phyloP scores from a whole-genome alignment of 2,113 vertebrate genomes.

The Blennius ocellaris region DNA sequence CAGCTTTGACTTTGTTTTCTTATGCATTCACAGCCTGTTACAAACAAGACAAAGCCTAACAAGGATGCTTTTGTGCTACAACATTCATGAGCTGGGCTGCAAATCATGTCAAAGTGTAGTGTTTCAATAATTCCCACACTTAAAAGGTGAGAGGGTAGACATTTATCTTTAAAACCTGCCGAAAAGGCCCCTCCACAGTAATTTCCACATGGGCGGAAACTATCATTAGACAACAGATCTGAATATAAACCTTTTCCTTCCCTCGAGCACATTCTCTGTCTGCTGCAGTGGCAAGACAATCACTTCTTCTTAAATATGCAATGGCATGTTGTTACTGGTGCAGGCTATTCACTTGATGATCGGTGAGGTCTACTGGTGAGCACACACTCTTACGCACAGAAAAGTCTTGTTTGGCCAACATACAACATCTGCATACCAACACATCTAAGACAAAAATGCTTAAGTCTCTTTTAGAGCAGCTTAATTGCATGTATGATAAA shows the following conservation, averaged over 20 bases:
- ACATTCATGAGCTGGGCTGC: conserved; percentile 1
- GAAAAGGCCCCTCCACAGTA: conserved; percentile 25
- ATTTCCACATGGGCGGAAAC: conserved; percentile 43
- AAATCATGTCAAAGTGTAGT: conserved; percentile 11
- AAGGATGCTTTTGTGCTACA: neutral
- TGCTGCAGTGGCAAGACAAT: conserved; percentile 52
- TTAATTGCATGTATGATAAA: conserved; percentile 20
- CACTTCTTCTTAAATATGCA: conserved; percentile 58
- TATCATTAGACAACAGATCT: conserved; percentile 52
- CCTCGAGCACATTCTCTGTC: conserved; percentile 71
- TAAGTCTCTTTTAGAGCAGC: neutral
- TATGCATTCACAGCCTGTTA: conserved; percentile 20
- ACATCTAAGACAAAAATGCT: neutral
- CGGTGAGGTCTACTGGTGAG: conserved; percentile 38
- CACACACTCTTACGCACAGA: conserved; percentile 16
- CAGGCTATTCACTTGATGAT: conserved; percentile 42
- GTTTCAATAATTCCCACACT: conserved; percentile 3
- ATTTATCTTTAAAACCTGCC: conserved; percentile 6
- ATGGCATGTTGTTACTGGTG: conserved; percentile 75
- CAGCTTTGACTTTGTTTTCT: conserved; percentile 7
- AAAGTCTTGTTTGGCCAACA: conserved; percentile 6
- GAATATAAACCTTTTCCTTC: conserved; percentile 52
- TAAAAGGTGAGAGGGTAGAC: conserved; percentile 9
- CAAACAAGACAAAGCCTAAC: conserved; percentile 1
- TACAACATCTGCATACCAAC: conserved; percentile 20